Evolutionary conservation across 30 jellyfish, hydroid and myxozoan species (phyloP), one percentile per base, ranked within the genome.

Genomic region (Turritopsis rubra): DNA sequence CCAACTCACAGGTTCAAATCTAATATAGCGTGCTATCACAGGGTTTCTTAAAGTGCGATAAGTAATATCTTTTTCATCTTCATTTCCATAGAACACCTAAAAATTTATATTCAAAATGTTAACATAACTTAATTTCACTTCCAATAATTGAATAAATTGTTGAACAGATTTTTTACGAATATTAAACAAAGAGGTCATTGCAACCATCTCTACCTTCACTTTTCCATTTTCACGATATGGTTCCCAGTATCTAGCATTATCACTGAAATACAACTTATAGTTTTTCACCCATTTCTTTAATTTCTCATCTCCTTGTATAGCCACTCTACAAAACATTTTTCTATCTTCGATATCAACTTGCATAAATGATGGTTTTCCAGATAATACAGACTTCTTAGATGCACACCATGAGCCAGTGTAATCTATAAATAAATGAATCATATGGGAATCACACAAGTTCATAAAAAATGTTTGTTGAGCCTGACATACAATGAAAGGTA

Each of bases 131-230:
- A 60, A 0, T 60, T 60, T 60, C 73, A 60, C 73, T 60, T 60
- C 73, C 0, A 18, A 60, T 0, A 60, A 60, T 18, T 18, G 22
- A 60, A 23, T 0, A 60, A 23, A n/a, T n/a, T n/a, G n/a, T n/a
- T n/a, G n/a, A n/a, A n/a, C n/a, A n/a, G n/a, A n/a, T n/a, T n/a
- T n/a, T n/a, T n/a, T n/a, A n/a, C n/a, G n/a, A n/a, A n/a, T n/a
- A n/a, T n/a, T n/a, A n/a, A n/a, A n/a, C n/a, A n/a, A n/a, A n/a
- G n/a, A n/a, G n/a, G n/a, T n/a, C n/a, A n/a, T n/a, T n/a, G n/a
- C n/a, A n/a, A n/a, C n/a, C n/a, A n/a, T n/a, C n/a, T n/a, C n/a
- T 41, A 93, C 99, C 97, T 93, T 93, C 53, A 83, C 95, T 73
- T 79, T 75, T 52, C 95, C 96, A 7, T 78, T 87, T 74, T 93